Conservation (phyloP, 1,140 invertebrate genomes). For the Papilio polytes region DNA sequence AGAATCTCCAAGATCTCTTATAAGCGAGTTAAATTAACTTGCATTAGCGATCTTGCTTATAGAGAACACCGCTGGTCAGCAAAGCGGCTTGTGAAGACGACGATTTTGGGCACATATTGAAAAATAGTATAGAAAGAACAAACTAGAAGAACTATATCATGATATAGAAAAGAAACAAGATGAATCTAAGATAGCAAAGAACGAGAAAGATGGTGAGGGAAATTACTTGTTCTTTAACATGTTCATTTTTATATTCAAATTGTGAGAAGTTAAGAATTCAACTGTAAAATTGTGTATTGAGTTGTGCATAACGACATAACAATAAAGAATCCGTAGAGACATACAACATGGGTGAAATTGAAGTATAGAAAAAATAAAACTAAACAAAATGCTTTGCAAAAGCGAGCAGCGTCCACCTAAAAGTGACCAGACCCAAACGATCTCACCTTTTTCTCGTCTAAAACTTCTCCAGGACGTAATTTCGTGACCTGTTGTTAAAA, state of each 20-base stretch:
- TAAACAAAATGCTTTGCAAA: slow-evolving; percentile 80
- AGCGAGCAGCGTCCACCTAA: slow-evolving; percentile 81
- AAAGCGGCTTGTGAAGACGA: slow-evolving; percentile 51
- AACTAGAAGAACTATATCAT: slow-evolving; percentile 42
- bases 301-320: slow-evolving; percentile 43
- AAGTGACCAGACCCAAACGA: slow-evolving; percentile 77
- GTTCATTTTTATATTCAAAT: neutral
- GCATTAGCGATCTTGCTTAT: slow-evolving; percentile 48
- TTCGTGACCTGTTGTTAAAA: slow-evolving; percentile 86
- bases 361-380: slow-evolving; percentile 64
- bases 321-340: slow-evolving; percentile 48
- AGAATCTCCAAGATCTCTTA: slow-evolving; percentile 40
- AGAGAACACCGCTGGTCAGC: slow-evolving; percentile 58
- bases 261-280: slow-evolving; percentile 33
- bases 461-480: slow-evolving; percentile 95
- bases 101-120: slow-evolving; percentile 14
- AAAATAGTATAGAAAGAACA: slow-evolving; percentile 40
- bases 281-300: slow-evolving; percentile 41
- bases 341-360: slow-evolving; percentile 43
- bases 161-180: slow-evolving; percentile 36
- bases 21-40: slow-evolving; percentile 25
- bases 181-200: slow-evolving; percentile 36
- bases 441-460: slow-evolving; percentile 97
- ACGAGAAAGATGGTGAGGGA: neutral
- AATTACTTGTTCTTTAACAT: neutral